Evolutionary conservation across 2,888 invertebrate species (phyloP).

Genomic region (Microctonus hyperodae): DNA sequence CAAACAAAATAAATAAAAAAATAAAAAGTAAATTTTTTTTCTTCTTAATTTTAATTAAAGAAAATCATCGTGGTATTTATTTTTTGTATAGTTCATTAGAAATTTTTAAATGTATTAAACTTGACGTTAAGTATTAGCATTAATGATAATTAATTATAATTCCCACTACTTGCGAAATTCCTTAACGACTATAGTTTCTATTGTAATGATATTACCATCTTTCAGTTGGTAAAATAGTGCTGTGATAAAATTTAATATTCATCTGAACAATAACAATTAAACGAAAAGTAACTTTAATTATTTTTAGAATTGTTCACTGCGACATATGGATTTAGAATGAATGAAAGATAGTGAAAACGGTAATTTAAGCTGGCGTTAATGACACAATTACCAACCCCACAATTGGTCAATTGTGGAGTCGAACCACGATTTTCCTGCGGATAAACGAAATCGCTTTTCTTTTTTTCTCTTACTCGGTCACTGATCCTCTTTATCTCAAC

Average conservation of each 20-base stretch:
- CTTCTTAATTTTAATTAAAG: not conserved
- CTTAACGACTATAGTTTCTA: not conserved
- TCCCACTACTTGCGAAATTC: not conserved
- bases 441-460: slow-evolving; percentile 10
- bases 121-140: not conserved
- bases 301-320: not conserved
- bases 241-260: not conserved
- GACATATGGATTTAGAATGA: not conserved
- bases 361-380: slow-evolving; percentile 8
- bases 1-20: not conserved
- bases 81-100: no score
- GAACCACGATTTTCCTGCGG: not conserved
- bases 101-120: not conserved
- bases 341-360: not conserved
- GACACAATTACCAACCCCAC: slow-evolving; percentile 3
- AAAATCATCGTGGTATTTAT: not conserved
- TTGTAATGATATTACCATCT: not conserved
- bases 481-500: not conserved
- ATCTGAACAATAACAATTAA: not conserved
- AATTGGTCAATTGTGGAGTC: slow-evolving; percentile 16
- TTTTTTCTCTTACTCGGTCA: not conserved
- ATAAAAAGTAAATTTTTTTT: not conserved
- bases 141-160: not conserved
- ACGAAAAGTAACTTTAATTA: not conserved
- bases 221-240: not conserved